These are phyloP conservation scores for Siderastrea radians DNA, from an alignment of 92 coral and sea anemone genomes.

Conservation along the genomic window DNA sequence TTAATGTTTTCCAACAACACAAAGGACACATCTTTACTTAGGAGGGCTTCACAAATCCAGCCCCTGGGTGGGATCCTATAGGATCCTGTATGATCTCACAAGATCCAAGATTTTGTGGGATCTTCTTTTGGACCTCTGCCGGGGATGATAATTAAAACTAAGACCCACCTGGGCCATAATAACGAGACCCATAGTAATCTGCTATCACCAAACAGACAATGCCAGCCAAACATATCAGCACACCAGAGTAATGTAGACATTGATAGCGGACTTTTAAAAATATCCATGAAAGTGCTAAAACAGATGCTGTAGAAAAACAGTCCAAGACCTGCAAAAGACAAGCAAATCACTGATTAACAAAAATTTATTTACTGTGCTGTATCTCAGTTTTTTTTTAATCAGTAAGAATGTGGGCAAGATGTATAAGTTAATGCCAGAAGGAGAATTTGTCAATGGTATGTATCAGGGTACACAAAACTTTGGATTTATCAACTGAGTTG, in stretches of 20 bases:
- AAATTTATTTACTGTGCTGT: not conserved
- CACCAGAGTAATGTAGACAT: slow-evolving; percentile 82
- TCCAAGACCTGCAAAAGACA: slow-evolving; percentile 80
- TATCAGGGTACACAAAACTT: no score
- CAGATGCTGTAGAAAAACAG: slow-evolving; percentile 87
- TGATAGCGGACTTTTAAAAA: slow-evolving; percentile 88
- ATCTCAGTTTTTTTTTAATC: not conserved
- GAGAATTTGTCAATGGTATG: no score
- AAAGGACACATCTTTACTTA: no score
- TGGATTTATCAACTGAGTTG: no score
- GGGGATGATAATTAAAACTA: no score
- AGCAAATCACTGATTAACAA: not conserved
- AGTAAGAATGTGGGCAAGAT: not conserved
- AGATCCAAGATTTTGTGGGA: no score
- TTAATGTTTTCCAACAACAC: no score
- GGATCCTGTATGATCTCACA: no score
- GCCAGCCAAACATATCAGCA: slow-evolving; percentile 78
- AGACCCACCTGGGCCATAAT: slow-evolving; percentile 92
- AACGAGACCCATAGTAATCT: slow-evolving; percentile 90
- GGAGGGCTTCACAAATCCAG: no score
- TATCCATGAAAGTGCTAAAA: slow-evolving; percentile 78
- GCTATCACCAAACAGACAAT: slow-evolving; percentile 86
- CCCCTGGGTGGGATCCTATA: no score
- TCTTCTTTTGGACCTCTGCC: no score
- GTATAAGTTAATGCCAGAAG: not conserved